These are phyloP conservation scores for Mohoua ochrocephala DNA, from an alignment of 2,113 vertebrate species.

Conservation along the genomic window DNA sequence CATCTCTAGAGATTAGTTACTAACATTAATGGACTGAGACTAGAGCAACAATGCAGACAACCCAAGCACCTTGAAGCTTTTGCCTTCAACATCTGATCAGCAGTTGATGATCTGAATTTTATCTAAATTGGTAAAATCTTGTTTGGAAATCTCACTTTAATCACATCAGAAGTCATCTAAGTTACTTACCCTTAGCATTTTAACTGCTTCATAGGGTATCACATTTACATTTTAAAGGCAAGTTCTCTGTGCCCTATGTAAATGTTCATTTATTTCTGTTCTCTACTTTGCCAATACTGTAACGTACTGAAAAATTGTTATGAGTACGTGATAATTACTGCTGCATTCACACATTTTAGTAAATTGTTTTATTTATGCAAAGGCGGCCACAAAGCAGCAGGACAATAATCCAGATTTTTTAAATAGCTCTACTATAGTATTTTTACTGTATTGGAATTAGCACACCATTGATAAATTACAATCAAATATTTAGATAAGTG, in stretches of 20 bases:
- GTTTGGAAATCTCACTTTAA: background rate
- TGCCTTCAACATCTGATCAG: background rate
- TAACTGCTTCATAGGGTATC: background rate
- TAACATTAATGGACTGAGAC: background rate
- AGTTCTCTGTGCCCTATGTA: background rate
- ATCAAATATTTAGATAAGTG: background rate
- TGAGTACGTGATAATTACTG: background rate
- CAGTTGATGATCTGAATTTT: background rate
- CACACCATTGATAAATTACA: background rate
- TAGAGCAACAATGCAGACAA: background rate
- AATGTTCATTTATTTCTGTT: background rate
- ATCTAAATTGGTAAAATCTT: background rate
- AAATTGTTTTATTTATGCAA: background rate
- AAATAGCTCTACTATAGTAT: background rate
- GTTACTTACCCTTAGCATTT: background rate
- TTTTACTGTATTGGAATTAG: background rate
- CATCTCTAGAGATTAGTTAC: background rate
- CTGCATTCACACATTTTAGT: background rate
- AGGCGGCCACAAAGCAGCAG: background rate
- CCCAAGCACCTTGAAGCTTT: background rate
- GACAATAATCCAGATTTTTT: background rate
- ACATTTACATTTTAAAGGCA: background rate
- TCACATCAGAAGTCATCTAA: background rate
- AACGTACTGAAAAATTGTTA: background rate
- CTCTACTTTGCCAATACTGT: background rate